Conservation (phyloP, 2,888 invertebrate species). For the Vandiemenella viatica region DNA sequence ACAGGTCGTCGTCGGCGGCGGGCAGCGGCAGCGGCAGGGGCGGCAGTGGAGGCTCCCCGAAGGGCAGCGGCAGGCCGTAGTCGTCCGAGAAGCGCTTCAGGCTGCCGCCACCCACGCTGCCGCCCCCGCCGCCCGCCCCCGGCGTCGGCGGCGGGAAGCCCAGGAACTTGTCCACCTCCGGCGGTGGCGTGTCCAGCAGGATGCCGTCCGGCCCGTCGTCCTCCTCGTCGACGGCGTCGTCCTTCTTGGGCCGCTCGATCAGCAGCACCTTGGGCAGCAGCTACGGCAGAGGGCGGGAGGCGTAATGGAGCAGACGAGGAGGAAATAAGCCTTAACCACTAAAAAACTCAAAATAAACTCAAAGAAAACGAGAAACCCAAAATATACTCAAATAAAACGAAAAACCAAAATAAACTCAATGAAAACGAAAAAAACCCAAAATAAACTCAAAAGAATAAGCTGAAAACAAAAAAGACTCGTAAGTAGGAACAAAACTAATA, state of each 20-base stretch:
- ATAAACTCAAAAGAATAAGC: too few species aligned
- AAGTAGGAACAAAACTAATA: too few species aligned
- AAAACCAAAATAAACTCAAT: too few species aligned
- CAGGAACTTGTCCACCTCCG: slow-evolving; percentile 45
- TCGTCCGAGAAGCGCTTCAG: slow-evolving; percentile 48
- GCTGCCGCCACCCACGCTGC: neutral
- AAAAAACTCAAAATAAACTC: too few species aligned
- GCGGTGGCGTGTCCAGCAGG: slow-evolving; percentile 55
- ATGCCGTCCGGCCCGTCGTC: slow-evolving; percentile 25
- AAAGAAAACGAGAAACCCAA: too few species aligned
- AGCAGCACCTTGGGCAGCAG: slow-evolving; percentile 36
- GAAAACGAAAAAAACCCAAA: too few species aligned
- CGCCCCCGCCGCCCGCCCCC: slow-evolving; percentile 21
- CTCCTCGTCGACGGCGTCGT: slow-evolving; percentile 37
- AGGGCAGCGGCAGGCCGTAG: slow-evolving; percentile 46
- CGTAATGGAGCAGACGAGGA: too few species aligned
- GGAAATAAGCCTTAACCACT: too few species aligned
- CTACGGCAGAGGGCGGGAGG: too few species aligned
- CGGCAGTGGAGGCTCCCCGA: slow-evolving; percentile 38
- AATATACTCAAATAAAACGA: too few species aligned
- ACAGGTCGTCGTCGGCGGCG: slow-evolving; percentile 70
- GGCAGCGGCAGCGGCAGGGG: slow-evolving; percentile 54
- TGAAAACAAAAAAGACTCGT: too few species aligned
- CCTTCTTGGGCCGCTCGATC: slow-evolving; percentile 77
- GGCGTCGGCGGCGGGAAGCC: too few species aligned